phyloP scores from a whole-genome alignment of 2,113 vertebrate genomes.

The Ginglymostoma cirratum region DNA sequence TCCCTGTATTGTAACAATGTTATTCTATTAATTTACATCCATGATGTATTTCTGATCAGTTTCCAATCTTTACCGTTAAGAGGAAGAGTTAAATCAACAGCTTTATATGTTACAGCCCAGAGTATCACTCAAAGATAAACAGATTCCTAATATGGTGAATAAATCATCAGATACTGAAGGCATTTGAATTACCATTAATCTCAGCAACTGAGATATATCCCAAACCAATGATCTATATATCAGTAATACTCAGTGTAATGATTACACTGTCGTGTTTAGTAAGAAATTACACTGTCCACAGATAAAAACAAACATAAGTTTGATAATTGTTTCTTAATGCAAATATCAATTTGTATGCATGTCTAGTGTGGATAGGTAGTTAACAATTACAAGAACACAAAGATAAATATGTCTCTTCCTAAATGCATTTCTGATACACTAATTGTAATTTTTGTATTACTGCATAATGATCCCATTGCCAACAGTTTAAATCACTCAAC shows the following conservation, averaged over 20 bases:
- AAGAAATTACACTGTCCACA: background rate
- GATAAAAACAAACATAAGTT: background rate
- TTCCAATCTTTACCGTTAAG: background rate
- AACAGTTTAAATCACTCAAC: background rate
- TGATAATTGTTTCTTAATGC: background rate
- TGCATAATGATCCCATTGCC: constrained; percentile 1
- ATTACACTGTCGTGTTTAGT: background rate
- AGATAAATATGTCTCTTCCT: background rate
- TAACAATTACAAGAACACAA: background rate
- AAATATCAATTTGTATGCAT: background rate
- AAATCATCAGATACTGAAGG: background rate
- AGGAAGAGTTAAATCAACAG: background rate
- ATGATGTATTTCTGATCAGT: background rate
- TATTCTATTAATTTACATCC: background rate
- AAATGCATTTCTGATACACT: background rate
- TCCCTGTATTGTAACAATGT: too few species aligned
- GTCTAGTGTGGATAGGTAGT: background rate
- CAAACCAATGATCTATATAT: background rate
- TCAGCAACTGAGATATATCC: background rate
- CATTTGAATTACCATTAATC: background rate
- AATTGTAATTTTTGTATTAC: background rate
- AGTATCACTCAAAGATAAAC: background rate
- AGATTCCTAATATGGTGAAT: background rate
- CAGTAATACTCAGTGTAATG: background rate
- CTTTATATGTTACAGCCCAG: background rate